phyloP scores from a whole-genome alignment of 2,113 vertebrate genomes.

The Brachyhypopomus occidentalis region DNA sequence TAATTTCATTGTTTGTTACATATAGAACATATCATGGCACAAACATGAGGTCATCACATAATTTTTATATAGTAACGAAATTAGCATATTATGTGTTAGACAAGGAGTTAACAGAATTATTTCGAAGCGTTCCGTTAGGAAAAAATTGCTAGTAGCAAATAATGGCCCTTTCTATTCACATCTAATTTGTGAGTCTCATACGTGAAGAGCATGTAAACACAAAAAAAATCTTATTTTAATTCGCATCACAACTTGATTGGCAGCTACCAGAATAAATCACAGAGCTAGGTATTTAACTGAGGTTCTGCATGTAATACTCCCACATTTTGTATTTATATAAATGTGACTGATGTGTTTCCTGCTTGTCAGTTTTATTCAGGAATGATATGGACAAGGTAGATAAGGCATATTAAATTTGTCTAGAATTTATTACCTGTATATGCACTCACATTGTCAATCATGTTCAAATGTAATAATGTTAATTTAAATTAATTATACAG shows the following conservation, averaged over 20 bases:
- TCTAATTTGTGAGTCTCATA: conserved; percentile 15
- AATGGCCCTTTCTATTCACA: conserved; percentile 13
- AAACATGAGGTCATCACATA: no score
- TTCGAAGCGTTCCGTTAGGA: not conserved
- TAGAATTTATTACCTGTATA: not conserved
- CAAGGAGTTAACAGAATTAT: not conserved
- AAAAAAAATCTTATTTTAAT: not conserved
- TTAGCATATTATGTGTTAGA: no score
- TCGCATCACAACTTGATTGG: conserved; percentile 18
- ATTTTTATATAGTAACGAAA: no score
- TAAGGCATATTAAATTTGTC: not conserved
- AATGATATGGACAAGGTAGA: not conserved
- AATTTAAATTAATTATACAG: not conserved
- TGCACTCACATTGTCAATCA: not conserved
- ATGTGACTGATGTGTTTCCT: not conserved
- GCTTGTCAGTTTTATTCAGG: not conserved
- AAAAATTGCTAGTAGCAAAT: not conserved
- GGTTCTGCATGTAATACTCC: not conserved
- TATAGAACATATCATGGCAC: no score
- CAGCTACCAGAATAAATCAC: conserved; percentile 12
- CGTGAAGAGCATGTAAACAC: conserved; percentile 8
- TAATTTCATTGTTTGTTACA: no score
- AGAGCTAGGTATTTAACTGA: conserved; percentile 11
- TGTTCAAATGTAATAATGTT: not conserved
- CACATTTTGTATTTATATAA: not conserved